These are phyloP conservation scores for Eumerus sabulonum DNA, from an alignment of 2,888 invertebrate genomes.

Conservation along the genomic window DNA sequence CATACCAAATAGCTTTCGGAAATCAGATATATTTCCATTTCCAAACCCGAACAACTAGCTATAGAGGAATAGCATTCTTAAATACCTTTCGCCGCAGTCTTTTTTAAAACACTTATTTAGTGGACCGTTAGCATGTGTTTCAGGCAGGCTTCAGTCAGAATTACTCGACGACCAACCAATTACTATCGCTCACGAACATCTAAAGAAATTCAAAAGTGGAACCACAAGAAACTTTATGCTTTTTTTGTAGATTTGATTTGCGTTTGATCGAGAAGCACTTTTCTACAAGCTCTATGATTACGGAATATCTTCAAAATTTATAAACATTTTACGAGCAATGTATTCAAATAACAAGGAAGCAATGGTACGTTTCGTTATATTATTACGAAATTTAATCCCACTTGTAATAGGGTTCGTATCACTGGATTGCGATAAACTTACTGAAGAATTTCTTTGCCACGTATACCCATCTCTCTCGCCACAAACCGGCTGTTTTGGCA, in stretches of 20 bases:
- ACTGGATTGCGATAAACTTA: no score
- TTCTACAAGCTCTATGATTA: no score
- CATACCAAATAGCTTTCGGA: neutral
- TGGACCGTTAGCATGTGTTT: neutral
- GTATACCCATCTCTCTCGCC: no score
- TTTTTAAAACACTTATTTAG: slow-evolving; percentile 8
- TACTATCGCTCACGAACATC: neutral
- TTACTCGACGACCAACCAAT: slow-evolving; percentile 3
- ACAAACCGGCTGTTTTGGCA: no score
- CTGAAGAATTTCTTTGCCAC: no score
- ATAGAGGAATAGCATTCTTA: neutral
- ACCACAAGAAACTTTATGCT: neutral
- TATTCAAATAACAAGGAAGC: neutral
- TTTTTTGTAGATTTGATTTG: slow-evolving; percentile 2
- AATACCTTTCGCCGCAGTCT: neutral
- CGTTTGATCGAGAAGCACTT: neutral
- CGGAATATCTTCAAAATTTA: neutral
- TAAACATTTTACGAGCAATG: neutral
- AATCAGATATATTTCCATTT: neutral
- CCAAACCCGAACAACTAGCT: neutral
- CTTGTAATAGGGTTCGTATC: no score
- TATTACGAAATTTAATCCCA: no score
- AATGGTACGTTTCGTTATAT: no score
- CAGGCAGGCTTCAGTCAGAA: neutral
- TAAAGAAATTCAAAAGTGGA: neutral